Evolutionary conservation across 2,113 vertebrate genomes (phyloP), one percentile per base, ranked within the genome.

Genomic region (Vireo altiloquus): DNA sequence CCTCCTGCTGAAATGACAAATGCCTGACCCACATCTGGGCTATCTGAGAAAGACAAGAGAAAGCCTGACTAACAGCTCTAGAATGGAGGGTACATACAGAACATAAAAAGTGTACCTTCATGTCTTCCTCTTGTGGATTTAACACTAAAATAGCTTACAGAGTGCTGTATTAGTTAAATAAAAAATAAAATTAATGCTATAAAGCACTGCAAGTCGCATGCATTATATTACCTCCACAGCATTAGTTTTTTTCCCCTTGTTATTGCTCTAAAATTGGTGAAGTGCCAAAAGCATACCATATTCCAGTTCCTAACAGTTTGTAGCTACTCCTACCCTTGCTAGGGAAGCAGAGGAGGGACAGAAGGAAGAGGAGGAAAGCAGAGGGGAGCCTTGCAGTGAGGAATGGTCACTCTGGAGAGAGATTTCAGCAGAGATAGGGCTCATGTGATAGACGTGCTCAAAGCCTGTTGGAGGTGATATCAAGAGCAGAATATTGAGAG

Each of bases 371-470:
- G 98, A 98, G 96, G 98, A 98, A 97, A 98, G 96, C 96, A 97
- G 96, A 96, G 97, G 97, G 95, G 94, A 97, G 96, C 96, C 96
- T 95, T 97, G 97, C 94, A 97, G 96, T 91, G 97, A 98, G 93
- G 97, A 97, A 97, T 97, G 97, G 94, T 98, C 98, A 97, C 97
- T 98, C 98, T 98, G 98, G 90, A 99, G 98, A 98, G 98, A 98
- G 97, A 98, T 97, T 95, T 98, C 98, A 85, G 98, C 98, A 96
- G 98, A 98, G 86, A 97, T 49, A 96, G 96, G 96, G 89, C 97
- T 99, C 98, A 98, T 98, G 97, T 98, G 98, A 98, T 96, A 98
- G 95, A 98, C 77, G 97, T 98, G 98, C 97, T 99, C 98, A 98
- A 98, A 98, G 98, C 98, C 98, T 98, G 98, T 98, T 96, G 98